These are phyloP conservation scores for Pseudomyrmex concolor DNA, from an alignment of 1,140 invertebrate genomes.

Conservation along the genomic window DNA sequence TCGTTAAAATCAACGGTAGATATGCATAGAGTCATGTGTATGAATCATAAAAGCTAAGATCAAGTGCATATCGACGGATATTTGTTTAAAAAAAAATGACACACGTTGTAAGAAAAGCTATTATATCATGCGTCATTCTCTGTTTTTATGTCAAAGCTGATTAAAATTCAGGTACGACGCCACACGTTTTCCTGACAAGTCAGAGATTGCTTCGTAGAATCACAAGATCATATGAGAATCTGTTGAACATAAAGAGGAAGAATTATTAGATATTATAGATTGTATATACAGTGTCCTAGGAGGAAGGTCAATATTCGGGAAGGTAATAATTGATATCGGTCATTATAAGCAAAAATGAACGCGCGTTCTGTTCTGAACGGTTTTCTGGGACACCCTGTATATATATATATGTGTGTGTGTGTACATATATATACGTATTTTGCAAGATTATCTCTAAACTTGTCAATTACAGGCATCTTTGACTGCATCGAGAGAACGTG, in stretches of 20 bases:
- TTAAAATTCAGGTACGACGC: conserved; percentile 2
- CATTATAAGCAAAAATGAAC: too few relatives aligned
- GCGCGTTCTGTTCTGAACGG: too few relatives aligned
- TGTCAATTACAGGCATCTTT: conserved; percentile 87
- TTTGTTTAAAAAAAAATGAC: neutral
- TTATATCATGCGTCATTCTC: conserved; percentile 1
- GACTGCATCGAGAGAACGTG: conserved; percentile 89
- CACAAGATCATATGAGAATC: neutral
- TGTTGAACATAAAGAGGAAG: neutral
- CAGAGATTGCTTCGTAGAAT: neutral
- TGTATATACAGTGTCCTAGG: too few relatives aligned
- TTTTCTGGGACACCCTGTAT: too few relatives aligned
- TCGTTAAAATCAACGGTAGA: neutral
- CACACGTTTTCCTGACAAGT: neutral
- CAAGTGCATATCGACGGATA: neutral
- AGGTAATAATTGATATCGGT: too few relatives aligned
- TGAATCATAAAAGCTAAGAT: neutral
- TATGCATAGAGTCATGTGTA: too few relatives aligned
- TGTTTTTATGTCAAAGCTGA: neutral
- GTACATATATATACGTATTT: too few relatives aligned
- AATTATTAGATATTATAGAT: too few relatives aligned
- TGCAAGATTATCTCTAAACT: conserved; percentile 23
- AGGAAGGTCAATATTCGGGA: too few relatives aligned
- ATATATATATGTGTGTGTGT: too few relatives aligned
- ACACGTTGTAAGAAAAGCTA: neutral